Conservation (phyloP, 2,113 vertebrate species). For the Tretioscincus oriximinensis region DNA sequence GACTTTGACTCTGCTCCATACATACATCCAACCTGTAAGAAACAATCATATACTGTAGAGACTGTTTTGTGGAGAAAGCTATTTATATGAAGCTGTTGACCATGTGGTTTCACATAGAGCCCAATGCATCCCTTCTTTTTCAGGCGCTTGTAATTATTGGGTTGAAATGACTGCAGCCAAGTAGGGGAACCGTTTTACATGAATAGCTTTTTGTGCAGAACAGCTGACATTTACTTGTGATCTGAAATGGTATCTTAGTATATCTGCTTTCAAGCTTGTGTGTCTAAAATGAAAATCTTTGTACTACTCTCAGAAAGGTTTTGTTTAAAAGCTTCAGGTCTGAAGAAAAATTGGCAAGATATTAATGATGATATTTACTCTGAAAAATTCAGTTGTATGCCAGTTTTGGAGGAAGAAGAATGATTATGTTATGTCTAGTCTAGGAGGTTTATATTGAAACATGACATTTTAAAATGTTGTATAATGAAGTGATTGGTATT, state of each 20-base stretch:
- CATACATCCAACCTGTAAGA: not conserved
- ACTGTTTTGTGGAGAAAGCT: not conserved
- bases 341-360: not conserved
- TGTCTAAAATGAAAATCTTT: not conserved
- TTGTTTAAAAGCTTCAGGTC: not conserved
- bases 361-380: constrained; percentile 19
- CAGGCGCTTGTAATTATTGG: not conserved
- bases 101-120: not conserved
- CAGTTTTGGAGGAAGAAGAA: constrained; percentile 20
- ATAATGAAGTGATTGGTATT: constrained; percentile 10
- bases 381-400: constrained; percentile 6
- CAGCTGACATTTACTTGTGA: not conserved
- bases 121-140: not conserved
- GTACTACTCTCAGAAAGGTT: not conserved
- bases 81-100: not conserved
- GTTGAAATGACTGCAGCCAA: not conserved
- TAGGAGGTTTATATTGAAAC: constrained; percentile 1
- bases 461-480: constrained; percentile 1
- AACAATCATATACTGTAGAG: not conserved
- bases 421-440: constrained; percentile 23
- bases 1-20: not conserved
- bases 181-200: not conserved
- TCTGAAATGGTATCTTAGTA: not conserved
- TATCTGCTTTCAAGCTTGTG: not conserved
- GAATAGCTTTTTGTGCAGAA: not conserved